A percentile compares a stretch with the other conserved stretches of the same genome.
phyloP scores from a whole-genome alignment of 2,888 invertebrate genomes.

The Conomelus anceps region DNA sequence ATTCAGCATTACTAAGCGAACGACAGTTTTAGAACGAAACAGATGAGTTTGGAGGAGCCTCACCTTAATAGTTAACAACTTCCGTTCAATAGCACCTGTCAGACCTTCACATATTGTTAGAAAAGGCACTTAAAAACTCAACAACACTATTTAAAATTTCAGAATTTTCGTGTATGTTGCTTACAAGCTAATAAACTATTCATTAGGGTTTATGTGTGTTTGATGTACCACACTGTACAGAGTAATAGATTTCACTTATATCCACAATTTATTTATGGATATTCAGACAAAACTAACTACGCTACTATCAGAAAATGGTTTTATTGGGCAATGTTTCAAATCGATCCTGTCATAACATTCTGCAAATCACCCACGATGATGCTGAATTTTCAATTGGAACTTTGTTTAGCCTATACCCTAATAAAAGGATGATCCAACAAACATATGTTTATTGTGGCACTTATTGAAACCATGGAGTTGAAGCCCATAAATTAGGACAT shows the following conservation, averaged over 20 bases:
- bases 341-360: no score
- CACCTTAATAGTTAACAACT: not conserved
- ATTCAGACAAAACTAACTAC: not conserved
- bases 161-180: not conserved
- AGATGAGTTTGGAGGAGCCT: not conserved
- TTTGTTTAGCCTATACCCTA: no score
- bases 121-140: not conserved
- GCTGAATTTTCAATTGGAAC: no score
- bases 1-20: not conserved
- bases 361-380: no score
- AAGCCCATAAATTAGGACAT: no score
- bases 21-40: not conserved
- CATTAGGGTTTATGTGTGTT: not conserved
- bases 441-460: no score
- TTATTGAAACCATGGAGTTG: no score
- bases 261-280: not conserved
- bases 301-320: no score
- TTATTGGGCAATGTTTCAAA: no score
- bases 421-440: no score
- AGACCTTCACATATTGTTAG: not conserved
- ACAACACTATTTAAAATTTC: not conserved
- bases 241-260: not conserved
- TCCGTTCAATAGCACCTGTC: not conserved
- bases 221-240: not conserved
- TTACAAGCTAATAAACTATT: not conserved